Evolutionary conservation across 2,888 invertebrate species (phyloP).

Genomic region (Sphecodes monilicornis): DNA sequence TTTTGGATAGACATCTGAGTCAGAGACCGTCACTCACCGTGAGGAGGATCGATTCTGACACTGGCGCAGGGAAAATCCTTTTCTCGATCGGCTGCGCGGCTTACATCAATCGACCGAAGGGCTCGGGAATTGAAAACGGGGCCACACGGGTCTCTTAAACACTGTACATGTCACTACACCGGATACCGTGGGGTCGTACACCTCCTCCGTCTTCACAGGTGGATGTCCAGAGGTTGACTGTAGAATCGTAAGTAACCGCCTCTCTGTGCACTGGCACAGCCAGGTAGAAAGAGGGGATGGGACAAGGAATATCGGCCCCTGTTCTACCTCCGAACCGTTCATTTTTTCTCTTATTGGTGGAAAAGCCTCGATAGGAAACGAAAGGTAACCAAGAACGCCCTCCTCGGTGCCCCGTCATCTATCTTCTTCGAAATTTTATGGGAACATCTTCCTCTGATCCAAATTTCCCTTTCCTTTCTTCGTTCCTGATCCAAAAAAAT

Average conservation of each 20-base stretch:
- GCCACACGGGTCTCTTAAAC: constrained; percentile 68
- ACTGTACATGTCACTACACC: constrained; percentile 82
- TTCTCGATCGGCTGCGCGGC: constrained; percentile 40
- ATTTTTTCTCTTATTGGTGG: constrained; percentile 56
- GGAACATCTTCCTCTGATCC: too few species aligned
- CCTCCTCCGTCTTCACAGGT: constrained; percentile 84
- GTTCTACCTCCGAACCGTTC: constrained; percentile 70
- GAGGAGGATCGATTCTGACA: constrained; percentile 53
- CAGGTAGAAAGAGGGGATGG: constrained; percentile 71
- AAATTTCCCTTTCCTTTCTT: too few species aligned
- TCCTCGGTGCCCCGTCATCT: background rate
- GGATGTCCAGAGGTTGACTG: constrained; percentile 84
- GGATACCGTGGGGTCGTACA: constrained; percentile 81
- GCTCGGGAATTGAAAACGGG: constrained; percentile 46
- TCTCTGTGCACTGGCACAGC: constrained; percentile 73
- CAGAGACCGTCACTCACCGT: constrained; percentile 58
- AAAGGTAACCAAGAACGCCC: constrained; percentile 44
- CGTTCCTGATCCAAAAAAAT: too few species aligned
- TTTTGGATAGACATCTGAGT: background rate
- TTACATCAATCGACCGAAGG: constrained; percentile 64
- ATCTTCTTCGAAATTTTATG: background rate
- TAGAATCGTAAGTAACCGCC: constrained; percentile 81
- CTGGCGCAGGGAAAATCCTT: constrained; percentile 45
- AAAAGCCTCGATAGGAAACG: constrained; percentile 51
- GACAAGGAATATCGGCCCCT: constrained; percentile 73